phyloP scores from a whole-genome alignment of 1,140 invertebrate species.

The Pectinophora gossypiella region DNA sequence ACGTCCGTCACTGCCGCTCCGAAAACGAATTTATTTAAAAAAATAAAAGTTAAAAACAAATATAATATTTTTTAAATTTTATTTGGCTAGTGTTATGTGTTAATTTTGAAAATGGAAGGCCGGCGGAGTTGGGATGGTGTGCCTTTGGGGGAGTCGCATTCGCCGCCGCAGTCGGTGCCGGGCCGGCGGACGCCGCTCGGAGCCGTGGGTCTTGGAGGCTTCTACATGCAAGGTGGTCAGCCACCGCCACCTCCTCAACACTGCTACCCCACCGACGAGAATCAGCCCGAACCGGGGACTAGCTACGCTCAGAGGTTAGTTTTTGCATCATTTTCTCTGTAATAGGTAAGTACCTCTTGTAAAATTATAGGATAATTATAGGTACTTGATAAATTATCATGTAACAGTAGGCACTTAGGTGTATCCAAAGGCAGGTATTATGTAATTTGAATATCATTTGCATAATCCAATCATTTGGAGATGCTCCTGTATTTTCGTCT shows the following conservation, averaged over 20 bases:
- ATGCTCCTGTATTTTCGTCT: neutral
- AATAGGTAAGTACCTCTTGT: too few relatives aligned
- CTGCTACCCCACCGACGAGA: slow-evolving; percentile 84
- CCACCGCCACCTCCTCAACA: slow-evolving; percentile 73
- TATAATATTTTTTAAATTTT: neutral
- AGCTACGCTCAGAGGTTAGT: slow-evolving; percentile 67
- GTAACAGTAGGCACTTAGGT: too few relatives aligned
- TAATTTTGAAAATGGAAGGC: slow-evolving; percentile 55
- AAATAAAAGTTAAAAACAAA: too few relatives aligned
- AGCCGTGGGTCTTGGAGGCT: slow-evolving; percentile 87
- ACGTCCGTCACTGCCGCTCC: slow-evolving; percentile 23
- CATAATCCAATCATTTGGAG: neutral
- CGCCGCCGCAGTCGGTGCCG: slow-evolving; percentile 78
- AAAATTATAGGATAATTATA: too few relatives aligned
- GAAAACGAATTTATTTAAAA: too few relatives aligned
- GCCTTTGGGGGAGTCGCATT: slow-evolving; percentile 69
- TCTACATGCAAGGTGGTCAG: slow-evolving; percentile 81
- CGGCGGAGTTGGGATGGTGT: slow-evolving; percentile 65
- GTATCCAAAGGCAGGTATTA: too few relatives aligned
- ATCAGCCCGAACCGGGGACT: slow-evolving; percentile 81
- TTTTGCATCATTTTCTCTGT: too few relatives aligned
- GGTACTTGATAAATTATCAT: too few relatives aligned
- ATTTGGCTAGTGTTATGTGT: slow-evolving; percentile 29
- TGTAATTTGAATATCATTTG: too few relatives aligned
- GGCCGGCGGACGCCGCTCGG: slow-evolving; percentile 86